A percentile compares a stretch with the other conserved stretches of the same genome.
phyloP scores from a whole-genome alignment of 2,888 invertebrate genomes.

The Stegana nigrithorax region DNA sequence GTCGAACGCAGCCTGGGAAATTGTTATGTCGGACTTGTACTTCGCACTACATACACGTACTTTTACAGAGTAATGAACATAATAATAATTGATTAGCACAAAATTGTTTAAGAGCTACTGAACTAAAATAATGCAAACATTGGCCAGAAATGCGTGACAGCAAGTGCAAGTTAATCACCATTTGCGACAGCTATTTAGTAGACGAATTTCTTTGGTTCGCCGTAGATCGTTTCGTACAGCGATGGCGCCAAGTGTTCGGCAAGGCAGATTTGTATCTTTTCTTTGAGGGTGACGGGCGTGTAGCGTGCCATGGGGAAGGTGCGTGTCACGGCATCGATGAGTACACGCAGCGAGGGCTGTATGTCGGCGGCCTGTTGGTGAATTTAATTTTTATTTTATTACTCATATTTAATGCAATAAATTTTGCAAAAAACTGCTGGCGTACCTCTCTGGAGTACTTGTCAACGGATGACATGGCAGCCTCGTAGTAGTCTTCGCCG shows the following conservation, averaged over 20 bases:
- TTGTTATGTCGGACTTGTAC: too few species aligned
- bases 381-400: neutral
- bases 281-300: slow-evolving; percentile 82
- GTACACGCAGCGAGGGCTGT: slow-evolving; percentile 79
- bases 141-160: too few species aligned
- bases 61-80: too few species aligned
- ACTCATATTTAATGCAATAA: too few species aligned
- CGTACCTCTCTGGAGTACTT: slow-evolving; percentile 78
- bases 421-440: too few species aligned
- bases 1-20: too few species aligned
- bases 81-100: too few species aligned
- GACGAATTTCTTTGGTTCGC: slow-evolving; percentile 54
- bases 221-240: slow-evolving; percentile 83
- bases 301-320: slow-evolving; percentile 87
- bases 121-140: too few species aligned
- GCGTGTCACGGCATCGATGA: slow-evolving; percentile 82
- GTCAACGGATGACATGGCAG: slow-evolving; percentile 81
- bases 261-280: slow-evolving; percentile 82
- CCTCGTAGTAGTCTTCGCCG: slow-evolving; percentile 86
- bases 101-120: too few species aligned
- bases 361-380: slow-evolving; percentile 77
- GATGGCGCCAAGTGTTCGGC: slow-evolving; percentile 85
- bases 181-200: too few species aligned
- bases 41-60: too few species aligned
- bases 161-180: too few species aligned